Base-by-base conservation (phyloP, 2,888 invertebrate species). In the Neocrepidodera transversa region DNA sequence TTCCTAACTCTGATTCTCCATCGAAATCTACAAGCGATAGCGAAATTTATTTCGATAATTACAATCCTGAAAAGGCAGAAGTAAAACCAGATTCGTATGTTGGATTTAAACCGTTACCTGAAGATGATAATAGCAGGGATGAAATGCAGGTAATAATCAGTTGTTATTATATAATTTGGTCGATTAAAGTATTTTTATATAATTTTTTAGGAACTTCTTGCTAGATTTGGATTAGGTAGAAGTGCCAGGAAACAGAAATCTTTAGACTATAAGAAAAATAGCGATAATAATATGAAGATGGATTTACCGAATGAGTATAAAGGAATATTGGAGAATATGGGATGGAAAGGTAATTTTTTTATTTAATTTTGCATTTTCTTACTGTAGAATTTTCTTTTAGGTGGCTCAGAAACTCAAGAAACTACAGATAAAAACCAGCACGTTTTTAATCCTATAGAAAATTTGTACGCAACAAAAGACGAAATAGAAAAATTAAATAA, bases 401-500 rank as follows among this genome's bases (percentile, higher is more conserved):
- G n/a, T n/a, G n/a, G n/a, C n/a, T n/a, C n/a, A n/a, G n/a, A n/a
- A n/a, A n/a, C n/a, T n/a, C n/a, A n/a, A n/a, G n/a, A n/a, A n/a
- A n/a, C n/a, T n/a, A n/a, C n/a, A n/a, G n/a, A n/a, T n/a, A 2
- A 60, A 65, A 32, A 65, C 71, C 62, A 67, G 51, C 68, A 70
- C 53, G 74, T 78, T 17, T 78, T 78, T 54, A 78, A 74, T 53
- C 78, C 79, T 1, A 58, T 64, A 7, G 72, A 74, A 14, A 66
- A 67, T 1, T 62, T 73, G 48, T 70, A 70, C 38, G 73, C 76
- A 0, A 78, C 82, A 30, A 80, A 84, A 28, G 83, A 82, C 13
- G 85, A 86, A 68, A 76, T 82, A 1, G 72, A 78, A 2, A 82
- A 82, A 65, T 66, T 84, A 14, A 78, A 80, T 35, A 80, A 82